Conservation (phyloP, 2,797 vertebrate species). For the Aeoliscus strigatus region DNA sequence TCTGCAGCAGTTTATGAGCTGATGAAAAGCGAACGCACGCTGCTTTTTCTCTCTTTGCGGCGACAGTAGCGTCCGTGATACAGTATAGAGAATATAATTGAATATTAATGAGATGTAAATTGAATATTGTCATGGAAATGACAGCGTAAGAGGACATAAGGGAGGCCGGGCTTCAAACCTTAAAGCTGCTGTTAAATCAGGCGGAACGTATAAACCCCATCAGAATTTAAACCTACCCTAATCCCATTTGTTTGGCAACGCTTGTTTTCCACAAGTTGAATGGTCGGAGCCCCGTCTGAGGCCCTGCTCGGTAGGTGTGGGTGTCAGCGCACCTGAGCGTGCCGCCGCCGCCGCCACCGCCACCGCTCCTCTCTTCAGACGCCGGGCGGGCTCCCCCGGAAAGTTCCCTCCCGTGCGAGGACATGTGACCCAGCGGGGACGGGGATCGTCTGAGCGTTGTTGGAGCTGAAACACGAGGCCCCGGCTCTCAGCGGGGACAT, state of each 20-base stretch:
- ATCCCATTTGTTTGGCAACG: constrained; percentile 66
- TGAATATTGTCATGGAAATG: constrained; percentile 57
- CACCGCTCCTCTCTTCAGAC: constrained; percentile 49
- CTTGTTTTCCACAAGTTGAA: constrained; percentile 52
- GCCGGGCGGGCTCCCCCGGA: constrained; percentile 51
- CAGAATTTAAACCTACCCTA: constrained; percentile 55
- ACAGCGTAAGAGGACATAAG: constrained; percentile 32
- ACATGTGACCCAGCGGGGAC: constrained; percentile 65
- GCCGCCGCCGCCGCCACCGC: constrained; percentile 47
- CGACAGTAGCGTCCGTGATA: constrained; percentile 36
- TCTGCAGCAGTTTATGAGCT: constrained; percentile 69
- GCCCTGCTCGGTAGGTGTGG: constrained; percentile 47
- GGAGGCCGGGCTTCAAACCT: constrained; percentile 47
- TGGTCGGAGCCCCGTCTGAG: constrained; percentile 34
- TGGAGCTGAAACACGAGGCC: constrained; percentile 70
- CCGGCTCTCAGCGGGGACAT: constrained; percentile 65
- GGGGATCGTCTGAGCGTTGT: constrained; percentile 57
- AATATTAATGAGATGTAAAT: constrained; percentile 63
- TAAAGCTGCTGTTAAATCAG: constrained; percentile 58
- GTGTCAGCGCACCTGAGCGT: constrained; percentile 46
- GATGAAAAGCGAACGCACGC: constrained; percentile 54
- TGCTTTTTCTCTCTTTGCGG: constrained; percentile 40
- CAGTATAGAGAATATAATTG: constrained; percentile 39
- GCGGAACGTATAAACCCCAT: constrained; percentile 57
- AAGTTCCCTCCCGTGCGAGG: constrained; percentile 47